phyloP scores from a whole-genome alignment of 2,797 vertebrate species.

The Tarsius wallacei region DNA sequence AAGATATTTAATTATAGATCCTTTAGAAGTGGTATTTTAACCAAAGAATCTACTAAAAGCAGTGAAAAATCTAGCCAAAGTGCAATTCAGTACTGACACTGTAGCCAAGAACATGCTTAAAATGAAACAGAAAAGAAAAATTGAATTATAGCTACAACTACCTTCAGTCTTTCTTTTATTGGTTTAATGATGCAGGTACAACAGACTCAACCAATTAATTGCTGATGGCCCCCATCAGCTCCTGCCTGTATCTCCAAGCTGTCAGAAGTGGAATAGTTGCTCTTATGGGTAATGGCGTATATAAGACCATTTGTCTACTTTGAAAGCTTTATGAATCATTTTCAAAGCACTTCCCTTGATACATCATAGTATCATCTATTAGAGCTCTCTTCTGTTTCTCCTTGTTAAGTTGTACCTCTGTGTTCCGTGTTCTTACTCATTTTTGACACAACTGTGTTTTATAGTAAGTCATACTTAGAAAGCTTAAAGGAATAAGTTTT shows the following conservation, averaged over 20 bases:
- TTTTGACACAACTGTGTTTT: constrained; percentile 12
- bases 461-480: constrained; percentile 31
- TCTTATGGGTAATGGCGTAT: constrained; percentile 53
- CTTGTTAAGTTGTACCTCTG: background rate
- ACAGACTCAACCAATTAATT: constrained; percentile 65
- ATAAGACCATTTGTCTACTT: constrained; percentile 57
- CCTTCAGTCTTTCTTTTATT: constrained; percentile 61
- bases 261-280: constrained; percentile 51
- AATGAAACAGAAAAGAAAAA: constrained; percentile 69
- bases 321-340: constrained; percentile 78
- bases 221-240: background rate
- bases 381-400: background rate
- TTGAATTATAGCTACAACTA: constrained; percentile 35
- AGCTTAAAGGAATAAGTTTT: background rate
- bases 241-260: background rate
- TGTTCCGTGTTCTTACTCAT: constrained; percentile 35
- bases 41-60: constrained; percentile 39
- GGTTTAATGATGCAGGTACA: constrained; percentile 54
- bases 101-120: constrained; percentile 42
- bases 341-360: constrained; percentile 69
- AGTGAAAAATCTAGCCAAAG: background rate
- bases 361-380: constrained; percentile 43
- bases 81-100: background rate
- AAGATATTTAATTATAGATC: background rate
- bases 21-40: constrained; percentile 46